These are phyloP conservation scores for Hirundo rustica DNA, from an alignment of 2,797 vertebrate genomes.

Conservation along the genomic window DNA sequence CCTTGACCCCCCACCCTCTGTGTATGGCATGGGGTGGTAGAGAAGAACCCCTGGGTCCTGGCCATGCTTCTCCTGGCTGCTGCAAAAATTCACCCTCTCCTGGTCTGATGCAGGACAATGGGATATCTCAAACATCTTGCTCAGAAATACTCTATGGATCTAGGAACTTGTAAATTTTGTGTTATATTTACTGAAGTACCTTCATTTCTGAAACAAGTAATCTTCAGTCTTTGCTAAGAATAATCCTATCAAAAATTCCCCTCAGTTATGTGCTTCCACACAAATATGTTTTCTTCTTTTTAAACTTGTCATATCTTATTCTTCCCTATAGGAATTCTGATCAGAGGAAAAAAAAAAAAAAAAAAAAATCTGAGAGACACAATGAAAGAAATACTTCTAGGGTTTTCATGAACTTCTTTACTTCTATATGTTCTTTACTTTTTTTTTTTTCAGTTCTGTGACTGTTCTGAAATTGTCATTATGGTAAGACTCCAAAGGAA, in stretches of 20 bases:
- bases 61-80: neutral
- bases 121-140: neutral
- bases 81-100: neutral
- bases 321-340: neutral
- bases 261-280: neutral
- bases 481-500: neutral
- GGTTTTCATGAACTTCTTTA: neutral
- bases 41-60: neutral
- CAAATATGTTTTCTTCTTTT: neutral
- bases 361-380: neutral
- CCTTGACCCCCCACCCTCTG: neutral
- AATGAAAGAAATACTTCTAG: neutral
- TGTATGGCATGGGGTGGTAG: fast-evolving
- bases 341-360: neutral
- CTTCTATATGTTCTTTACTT: neutral
- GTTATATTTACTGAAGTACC: neutral
- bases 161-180: neutral
- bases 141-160: neutral
- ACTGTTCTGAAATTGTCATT: neutral
- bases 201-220: neutral
- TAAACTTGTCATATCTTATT: neutral
- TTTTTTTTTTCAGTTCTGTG: neutral
- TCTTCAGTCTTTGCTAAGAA: neutral
- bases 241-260: neutral
- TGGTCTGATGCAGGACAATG: neutral